These are phyloP conservation scores for Anthopleura xanthogrammica DNA, from an alignment of 92 coral and sea anemone genomes.

Conservation along the genomic window DNA sequence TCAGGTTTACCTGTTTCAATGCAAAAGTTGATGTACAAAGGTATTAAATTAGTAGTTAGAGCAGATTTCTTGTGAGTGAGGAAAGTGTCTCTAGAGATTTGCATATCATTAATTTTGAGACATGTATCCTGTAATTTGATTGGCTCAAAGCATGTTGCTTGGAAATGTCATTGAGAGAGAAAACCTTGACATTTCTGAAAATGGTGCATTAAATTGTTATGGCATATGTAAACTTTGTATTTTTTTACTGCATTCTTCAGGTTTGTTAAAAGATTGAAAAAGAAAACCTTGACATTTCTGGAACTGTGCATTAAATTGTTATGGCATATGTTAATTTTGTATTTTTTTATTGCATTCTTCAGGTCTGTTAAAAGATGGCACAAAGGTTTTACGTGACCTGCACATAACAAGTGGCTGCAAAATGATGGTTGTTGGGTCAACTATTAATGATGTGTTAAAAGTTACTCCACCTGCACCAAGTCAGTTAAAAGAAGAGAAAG, in stretches of 20 bases:
- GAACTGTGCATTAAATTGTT: no score
- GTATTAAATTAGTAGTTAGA: constrained; percentile 40
- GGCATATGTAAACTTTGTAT: no score
- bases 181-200: no score
- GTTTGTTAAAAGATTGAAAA: constrained; percentile 76
- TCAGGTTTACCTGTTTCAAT: constrained; percentile 94
- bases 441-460: constrained; percentile 91
- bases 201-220: no score
- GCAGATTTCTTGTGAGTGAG: not conserved
- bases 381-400: constrained; percentile 80
- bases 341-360: not conserved
- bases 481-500: constrained; percentile 85
- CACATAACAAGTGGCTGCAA: constrained; percentile 78
- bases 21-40: constrained; percentile 99
- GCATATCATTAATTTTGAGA: no score
- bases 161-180: no score
- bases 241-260: constrained; percentile 22
- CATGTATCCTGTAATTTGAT: no score
- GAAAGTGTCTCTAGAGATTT: not conserved
- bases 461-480: constrained; percentile 96
- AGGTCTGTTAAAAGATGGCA: constrained; percentile 95
- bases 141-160: no score
- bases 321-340: no score
- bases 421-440: constrained; percentile 99
- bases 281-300: no score